Evolutionary conservation across 2,113 vertebrate genomes (phyloP), one percentile per base, ranked within the genome.

Genomic region (Urocynchramus pylzowi): DNA sequence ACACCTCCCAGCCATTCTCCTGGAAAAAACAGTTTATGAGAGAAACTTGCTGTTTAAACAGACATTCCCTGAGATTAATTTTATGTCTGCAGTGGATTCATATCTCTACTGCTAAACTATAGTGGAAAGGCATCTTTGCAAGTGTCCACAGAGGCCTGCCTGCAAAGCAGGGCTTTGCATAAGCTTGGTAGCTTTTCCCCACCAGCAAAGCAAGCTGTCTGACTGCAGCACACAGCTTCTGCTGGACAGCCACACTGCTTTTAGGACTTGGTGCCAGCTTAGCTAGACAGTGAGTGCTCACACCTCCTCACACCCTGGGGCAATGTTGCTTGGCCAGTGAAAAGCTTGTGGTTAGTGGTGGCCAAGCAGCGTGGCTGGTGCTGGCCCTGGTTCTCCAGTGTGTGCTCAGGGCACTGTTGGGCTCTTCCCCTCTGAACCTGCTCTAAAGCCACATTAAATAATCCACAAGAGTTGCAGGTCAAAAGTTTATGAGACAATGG

Each of bases 141-240:
- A 71, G 35, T 33, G 88, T 60, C 50, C 1, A 6, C 80, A 82
- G 94, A 92, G 0, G 13, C 52, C 73, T 84, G 90, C 68, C 68
- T 89, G 90, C 54, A 89, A 84, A 93, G 56, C 76, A 92, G 59
- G 67, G 90, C 68, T 95, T 81, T 93, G 89, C 78, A 87, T 73
- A 61, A 84, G 52, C 64, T 90, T 59, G 28, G 76, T 27, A 44
- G 76, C 15, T 89, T 92, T 89, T 88, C 56, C 76, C 56, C 64
- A 37, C 52, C 57, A 87, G 60, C 80, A 93, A 93, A 89, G 60
- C 31, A 61, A 88, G 63, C 78, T 94, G 74, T 71, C 69, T 89
- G 90, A 45, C 44, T 68, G 68, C 78, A 94, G 85, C 57, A 90
- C 4, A 1, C 37, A 64, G 84, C 50, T 79, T 88, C 81, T 30